Evolutionary conservation across 2,113 vertebrate genomes (phyloP).

Genomic region (Heterocephalus glaber): DNA sequence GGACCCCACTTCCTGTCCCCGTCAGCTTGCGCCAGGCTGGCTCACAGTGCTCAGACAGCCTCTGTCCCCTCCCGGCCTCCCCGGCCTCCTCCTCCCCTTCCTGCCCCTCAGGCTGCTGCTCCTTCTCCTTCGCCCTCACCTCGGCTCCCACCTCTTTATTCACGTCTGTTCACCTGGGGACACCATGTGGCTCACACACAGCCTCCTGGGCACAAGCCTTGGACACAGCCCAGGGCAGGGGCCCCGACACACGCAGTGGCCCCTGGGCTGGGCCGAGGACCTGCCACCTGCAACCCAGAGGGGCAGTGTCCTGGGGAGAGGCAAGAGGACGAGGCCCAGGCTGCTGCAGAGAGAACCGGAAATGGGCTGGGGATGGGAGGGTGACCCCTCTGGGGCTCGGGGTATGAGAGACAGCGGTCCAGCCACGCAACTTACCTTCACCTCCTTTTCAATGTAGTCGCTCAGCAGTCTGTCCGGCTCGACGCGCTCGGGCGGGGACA

Average conservation of each 20-base stretch:
- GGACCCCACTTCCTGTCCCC: not conserved
- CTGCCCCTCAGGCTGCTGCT: not conserved
- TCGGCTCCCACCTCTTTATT: no score
- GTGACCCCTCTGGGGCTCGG: not conserved
- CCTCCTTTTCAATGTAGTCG: conserved; percentile 98
- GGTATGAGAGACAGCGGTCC: not conserved
- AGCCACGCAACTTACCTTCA: conserved; percentile 88
- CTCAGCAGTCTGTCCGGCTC: conserved; percentile 96
- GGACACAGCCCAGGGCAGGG: not conserved
- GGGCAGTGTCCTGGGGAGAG: not conserved
- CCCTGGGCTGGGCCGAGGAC: not conserved
- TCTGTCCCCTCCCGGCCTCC: not conserved
- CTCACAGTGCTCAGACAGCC: not conserved
- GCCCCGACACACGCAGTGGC: not conserved
- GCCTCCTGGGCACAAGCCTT: not conserved
- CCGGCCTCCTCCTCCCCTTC: not conserved
- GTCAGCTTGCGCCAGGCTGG: not conserved
- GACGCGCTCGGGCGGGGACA: conserved; percentile 92
- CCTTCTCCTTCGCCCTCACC: not conserved
- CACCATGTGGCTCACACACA: not conserved
- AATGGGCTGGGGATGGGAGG: not conserved
- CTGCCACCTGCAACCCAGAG: not conserved
- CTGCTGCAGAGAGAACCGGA: not conserved
- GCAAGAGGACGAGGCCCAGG: no score
- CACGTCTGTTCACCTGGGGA: no score